Conservation (phyloP, 2,113 vertebrate species). For the Dipodomys spectabilis region DNA sequence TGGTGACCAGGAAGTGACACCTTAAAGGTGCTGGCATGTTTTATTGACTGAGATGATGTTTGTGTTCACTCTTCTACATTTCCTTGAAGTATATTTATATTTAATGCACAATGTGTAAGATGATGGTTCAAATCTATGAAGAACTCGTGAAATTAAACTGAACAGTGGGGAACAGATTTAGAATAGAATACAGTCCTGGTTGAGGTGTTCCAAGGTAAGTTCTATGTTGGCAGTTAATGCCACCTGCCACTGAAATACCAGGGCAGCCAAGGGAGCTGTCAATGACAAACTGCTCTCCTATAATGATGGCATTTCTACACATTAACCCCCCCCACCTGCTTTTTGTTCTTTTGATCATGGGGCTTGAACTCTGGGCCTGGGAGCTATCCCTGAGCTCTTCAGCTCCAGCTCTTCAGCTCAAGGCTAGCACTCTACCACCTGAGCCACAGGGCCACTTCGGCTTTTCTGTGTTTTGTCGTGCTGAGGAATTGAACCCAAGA, state of each 20-base stretch:
- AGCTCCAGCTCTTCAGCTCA: no score
- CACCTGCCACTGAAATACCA: not conserved
- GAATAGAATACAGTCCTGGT: not conserved
- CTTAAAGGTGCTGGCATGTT: not conserved
- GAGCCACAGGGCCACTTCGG: no score
- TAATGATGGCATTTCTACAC: not conserved
- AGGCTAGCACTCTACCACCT: no score
- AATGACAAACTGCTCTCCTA: not conserved
- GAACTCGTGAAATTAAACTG: not conserved
- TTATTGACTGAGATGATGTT: not conserved
- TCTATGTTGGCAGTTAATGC: not conserved
- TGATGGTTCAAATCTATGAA: not conserved
- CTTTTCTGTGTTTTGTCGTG: no score
- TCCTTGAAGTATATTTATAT: not conserved
- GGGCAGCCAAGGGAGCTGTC: not conserved
- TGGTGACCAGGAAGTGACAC: not conserved
- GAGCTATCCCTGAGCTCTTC: no score
- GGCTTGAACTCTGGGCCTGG: no score
- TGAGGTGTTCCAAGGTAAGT: no score
- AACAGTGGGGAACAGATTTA: not conserved
- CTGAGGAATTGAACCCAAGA: no score
- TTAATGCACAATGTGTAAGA: not conserved
- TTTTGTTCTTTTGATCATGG: no score
- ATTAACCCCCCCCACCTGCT: no score
- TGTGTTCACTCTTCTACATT: not conserved